Conservation (phyloP, 2,113 vertebrate species). For the Colinus virginianus region DNA sequence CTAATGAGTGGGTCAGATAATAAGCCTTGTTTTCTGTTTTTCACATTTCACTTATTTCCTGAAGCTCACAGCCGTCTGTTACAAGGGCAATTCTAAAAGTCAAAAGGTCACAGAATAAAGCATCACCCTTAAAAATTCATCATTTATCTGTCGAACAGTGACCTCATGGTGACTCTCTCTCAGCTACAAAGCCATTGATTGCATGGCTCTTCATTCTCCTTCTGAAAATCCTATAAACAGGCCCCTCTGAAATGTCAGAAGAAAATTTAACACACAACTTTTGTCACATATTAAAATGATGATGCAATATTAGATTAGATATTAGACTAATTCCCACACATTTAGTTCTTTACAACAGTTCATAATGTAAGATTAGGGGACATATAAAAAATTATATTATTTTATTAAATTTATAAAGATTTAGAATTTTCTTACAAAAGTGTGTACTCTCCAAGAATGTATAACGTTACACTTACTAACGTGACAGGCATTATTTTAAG, state of each 20-base stretch:
- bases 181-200: conserved; percentile 77
- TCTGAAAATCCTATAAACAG: conserved; percentile 75
- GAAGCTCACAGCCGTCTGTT: conserved; percentile 39
- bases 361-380: not conserved
- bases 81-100: conserved; percentile 67
- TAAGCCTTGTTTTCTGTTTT: conserved; percentile 52
- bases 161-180: conserved; percentile 75
- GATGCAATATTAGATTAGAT: conserved; percentile 16
- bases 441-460: not conserved
- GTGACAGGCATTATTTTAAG: not conserved
- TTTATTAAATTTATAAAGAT: not conserved
- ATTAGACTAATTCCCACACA: conserved; percentile 17
- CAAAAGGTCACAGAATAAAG: conserved; percentile 72
- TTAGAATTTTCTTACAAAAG: not conserved
- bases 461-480: not conserved
- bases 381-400: not conserved
- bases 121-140: conserved; percentile 51
- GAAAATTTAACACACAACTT: conserved; percentile 54
- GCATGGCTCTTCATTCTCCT: conserved; percentile 53
- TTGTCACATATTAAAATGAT: conserved; percentile 30
- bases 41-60: conserved; percentile 61
- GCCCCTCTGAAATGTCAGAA: conserved; percentile 46
- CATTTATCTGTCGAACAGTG: conserved; percentile 68
- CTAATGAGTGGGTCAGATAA: conserved; percentile 47
- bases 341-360: not conserved